Base-by-base conservation (phyloP, 1,140 invertebrate species). In the Cyclargus thomasi region DNA sequence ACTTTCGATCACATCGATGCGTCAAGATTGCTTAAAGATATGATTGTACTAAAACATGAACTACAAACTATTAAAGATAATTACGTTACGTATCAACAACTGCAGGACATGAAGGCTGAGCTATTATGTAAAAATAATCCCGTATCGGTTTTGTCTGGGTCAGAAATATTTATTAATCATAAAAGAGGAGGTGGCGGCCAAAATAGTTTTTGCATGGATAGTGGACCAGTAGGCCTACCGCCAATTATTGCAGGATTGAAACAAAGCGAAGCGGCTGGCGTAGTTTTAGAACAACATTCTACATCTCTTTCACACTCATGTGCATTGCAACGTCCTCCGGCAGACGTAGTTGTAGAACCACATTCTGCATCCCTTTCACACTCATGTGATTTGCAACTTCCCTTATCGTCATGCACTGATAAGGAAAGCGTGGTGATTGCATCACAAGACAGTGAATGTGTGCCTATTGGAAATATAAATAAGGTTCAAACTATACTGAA, bases 1-100 rank as follows among this genome's bases (percentile, higher is more conserved):
- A 53, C 47, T 0, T 62, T 22, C 23, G 59, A 62, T 23, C 59
- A 62, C 18, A 62, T 62, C 2, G 59, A 62, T 23, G 59, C 23
- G 7, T 21, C 59, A 7, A 8, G 23, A 10, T 36, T 63, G 4
- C 6, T 63, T 6, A 63, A 36, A 17, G 62, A 63, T 35, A 63
- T 63, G 14, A 36, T 35, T n/a, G 18, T 63, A 7, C 29, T 29
- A 7, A 29, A 29, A 29, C 5, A 29, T 29, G 29, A 29, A 23
- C n/a, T 63, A 17, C 23, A 63, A 11, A 63, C 6, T 39, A 29
- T 35, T 17, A 5, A 35, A 17, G 4, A 36, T 11, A 36, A 18
- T 36, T 29, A 17, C 16, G 8, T 63, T 29, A 35, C 8, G 17
- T 36, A 1, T 21, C 20, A 23, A 62, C 6, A 16, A 53, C 16